phyloP scores from a whole-genome alignment of 2,113 vertebrate genomes.

The Callithrix jacchus region DNA sequence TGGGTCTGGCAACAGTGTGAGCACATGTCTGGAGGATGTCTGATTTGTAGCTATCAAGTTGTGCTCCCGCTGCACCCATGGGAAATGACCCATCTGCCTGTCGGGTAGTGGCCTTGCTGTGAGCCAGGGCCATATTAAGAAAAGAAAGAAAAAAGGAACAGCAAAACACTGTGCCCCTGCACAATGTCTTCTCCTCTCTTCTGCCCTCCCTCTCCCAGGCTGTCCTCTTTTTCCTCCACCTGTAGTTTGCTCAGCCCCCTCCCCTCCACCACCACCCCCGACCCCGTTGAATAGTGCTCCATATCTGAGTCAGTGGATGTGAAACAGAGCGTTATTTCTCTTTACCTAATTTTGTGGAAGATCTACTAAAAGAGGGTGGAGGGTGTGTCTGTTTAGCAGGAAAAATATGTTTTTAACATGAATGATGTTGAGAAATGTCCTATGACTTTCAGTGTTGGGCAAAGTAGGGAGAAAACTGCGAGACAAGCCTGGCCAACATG shows the following conservation, averaged over 20 bases:
- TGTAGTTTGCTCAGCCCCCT: background rate
- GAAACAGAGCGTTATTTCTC: background rate
- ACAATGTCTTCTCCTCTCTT: background rate
- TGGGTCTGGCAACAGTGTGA: background rate
- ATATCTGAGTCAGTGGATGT: constrained; percentile 57
- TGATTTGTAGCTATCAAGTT: background rate
- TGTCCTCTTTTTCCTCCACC: background rate
- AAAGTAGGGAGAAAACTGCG: background rate
- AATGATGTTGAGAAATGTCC: constrained; percentile 3
- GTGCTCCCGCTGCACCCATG: background rate
- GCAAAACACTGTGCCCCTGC: background rate
- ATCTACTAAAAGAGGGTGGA: constrained; percentile 40
- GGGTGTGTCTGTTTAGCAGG: background rate
- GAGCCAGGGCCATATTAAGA: background rate
- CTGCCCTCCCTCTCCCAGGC: no score
- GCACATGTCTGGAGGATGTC: background rate
- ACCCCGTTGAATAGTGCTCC: background rate
- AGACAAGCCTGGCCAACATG: no score
- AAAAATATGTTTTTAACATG: background rate
- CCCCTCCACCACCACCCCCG: background rate
- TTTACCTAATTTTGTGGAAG: background rate
- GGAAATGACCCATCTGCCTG: background rate
- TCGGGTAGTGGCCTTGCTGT: background rate
- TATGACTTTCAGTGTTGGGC: background rate
- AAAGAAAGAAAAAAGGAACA: background rate